Base-by-base conservation (phyloP, 2,113 vertebrate species). In the Xiphorhynchus elegans region DNA sequence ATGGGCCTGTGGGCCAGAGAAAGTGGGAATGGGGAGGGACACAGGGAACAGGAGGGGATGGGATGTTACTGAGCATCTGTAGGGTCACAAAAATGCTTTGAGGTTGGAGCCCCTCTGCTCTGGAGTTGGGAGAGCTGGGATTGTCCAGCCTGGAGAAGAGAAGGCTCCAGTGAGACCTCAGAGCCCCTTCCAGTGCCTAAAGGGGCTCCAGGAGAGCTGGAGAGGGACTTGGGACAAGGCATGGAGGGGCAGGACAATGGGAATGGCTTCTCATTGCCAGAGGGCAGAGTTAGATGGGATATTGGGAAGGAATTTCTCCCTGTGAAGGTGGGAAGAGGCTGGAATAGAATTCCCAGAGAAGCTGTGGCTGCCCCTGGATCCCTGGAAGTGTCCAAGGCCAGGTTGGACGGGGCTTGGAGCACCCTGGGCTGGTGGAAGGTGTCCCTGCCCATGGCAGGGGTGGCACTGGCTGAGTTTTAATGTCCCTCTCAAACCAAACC, bases 21-120 rank as follows among this genome's bases (percentile, higher is more conserved):
- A 39, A 1, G 25, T 0, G 0, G 70, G 49, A 40, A 26, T 7
- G 52, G 52, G 52, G 29, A 2, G 0, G 23, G 58, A 28, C 1
- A 3, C 17, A 2, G 73, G 78, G 67, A 79, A 12, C 12, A 35
- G 64, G 42, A 60, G 39, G 1, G 0, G 40, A 15, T 26, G 40
- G 5, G 55, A 50, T 31, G 23, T 42, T 74, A 23, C 37, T 74
- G 52, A 39, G 8, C 33, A 20, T 8, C 39, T 10, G 17, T 8
- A 74, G 37, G 52, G 18, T 7, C 33, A 44, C 17, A 37, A 25
- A 37, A 10, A 11, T 26, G 44, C 33, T 44, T 14, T 0, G 0
- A 33, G 58, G 7, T 0, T 66, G 59, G 31, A 46, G 49, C 21
- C 14, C 9, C 26, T 35, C 31, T 37, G 31, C 35, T 5, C 6